phyloP scores from a whole-genome alignment of 2,113 vertebrate genomes.

The Mormyrus lacerda region DNA sequence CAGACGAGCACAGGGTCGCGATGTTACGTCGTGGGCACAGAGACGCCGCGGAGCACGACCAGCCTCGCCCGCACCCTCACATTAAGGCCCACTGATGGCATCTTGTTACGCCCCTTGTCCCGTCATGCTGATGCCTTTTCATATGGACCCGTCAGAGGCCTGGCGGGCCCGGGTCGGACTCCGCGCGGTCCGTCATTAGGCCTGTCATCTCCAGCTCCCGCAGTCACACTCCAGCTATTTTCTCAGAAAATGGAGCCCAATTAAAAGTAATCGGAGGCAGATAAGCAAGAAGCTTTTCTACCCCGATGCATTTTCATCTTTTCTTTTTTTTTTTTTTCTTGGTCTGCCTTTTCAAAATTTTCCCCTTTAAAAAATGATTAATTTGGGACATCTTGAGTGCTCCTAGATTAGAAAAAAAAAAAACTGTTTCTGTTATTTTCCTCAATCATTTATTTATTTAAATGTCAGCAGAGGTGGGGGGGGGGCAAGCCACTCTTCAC shows the following conservation, averaged over 20 bases:
- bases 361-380: constrained; percentile 44
- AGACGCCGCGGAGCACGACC: background rate
- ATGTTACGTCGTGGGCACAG: background rate
- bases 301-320: constrained; percentile 46
- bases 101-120: constrained; percentile 30
- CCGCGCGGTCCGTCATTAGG: constrained; percentile 56
- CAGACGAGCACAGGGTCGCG: background rate
- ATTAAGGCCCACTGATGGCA: constrained; percentile 42
- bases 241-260: constrained; percentile 61
- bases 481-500: constrained; percentile 51
- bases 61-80: constrained; percentile 19
- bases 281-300: constrained; percentile 56
- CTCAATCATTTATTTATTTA: constrained; percentile 65
- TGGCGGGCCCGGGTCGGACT: constrained; percentile 52
- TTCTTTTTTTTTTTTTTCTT: background rate
- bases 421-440: constrained; percentile 60
- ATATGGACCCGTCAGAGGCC: constrained; percentile 49
- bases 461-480: constrained; percentile 50
- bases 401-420: constrained; percentile 60
- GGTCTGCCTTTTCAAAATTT: constrained; percentile 11
- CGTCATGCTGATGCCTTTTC: constrained; percentile 55
- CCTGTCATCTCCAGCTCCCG: constrained; percentile 48
- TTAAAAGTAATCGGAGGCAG: constrained; percentile 64
- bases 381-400: constrained; percentile 46
- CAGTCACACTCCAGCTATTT: constrained; percentile 32